Base-by-base conservation (phyloP, 2,113 vertebrate genomes). In the Callocephalon fimbriatum region DNA sequence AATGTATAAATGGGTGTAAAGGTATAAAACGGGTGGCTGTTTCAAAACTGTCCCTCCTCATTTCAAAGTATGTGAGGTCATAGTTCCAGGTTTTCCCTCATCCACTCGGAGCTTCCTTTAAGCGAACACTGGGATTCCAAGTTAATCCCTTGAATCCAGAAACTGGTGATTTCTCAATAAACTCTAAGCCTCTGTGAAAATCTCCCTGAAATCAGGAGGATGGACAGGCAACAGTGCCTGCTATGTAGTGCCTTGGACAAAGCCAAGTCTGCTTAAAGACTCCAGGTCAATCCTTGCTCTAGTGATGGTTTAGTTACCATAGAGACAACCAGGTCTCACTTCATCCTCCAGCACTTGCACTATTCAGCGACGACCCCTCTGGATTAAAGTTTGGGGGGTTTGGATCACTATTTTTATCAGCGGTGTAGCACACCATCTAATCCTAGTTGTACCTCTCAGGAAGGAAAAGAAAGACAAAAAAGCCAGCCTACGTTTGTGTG, bases 281-380 rank as follows among this genome's bases (percentile, higher is more conserved):
- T 97, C 78, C 96, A 96, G 96, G 98, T 98, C 96, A 97, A 27
- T 96, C 95, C 91, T 90, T 94, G 87, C 95, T 92, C 94, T 42
- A 76, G 73, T 44, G 88, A 84, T 97, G 93, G 93, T 91, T 96
- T 95, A 78, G 97, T 98, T 98, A 88, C 96, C 98, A 98, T 97
- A 97, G 98, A 97, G 97, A 98, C 94, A 95, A 94, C 86, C 82
- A 95, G 91, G 96, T 96, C 90, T 96, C 73, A n/a, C 37, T 90
- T 87, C 95, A 95, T 91, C 91, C 84, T 81, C 42, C 27, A 47
- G 73, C 93, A 70, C 95, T 84, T 26, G 6, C 25, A 61, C 76
- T 95, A 37, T 96, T 97, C 96, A 78, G 71, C 2, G 11, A 54
- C 1, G 78, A 97, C 94, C 91, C 90, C 78, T 97, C 86, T 1